Conservation (phyloP, 2,113 vertebrate genomes). For the Phrynosoma blainvillii region DNA sequence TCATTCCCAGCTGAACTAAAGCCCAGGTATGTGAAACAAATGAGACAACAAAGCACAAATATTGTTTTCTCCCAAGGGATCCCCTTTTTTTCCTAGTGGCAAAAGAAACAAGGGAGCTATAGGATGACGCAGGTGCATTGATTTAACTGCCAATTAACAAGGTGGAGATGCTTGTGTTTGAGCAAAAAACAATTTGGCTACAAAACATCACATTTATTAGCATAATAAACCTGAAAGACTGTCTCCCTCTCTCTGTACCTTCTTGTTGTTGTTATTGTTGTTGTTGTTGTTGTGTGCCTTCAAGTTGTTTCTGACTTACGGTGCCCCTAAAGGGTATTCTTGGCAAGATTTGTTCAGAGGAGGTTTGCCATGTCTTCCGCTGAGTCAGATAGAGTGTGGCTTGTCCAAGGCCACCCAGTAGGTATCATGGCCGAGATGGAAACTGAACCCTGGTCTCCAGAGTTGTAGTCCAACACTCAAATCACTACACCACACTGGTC, state of each 20-base stretch:
- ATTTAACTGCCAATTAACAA: constrained; percentile 21
- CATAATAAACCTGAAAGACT: not conserved
- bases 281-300: too few species aligned
- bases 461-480: too few species aligned
- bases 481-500: too few species aligned
- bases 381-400: too few species aligned
- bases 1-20: not conserved
- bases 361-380: too few species aligned
- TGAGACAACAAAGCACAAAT: not conserved
- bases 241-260: not conserved
- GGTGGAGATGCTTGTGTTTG: not conserved
- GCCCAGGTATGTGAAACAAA: not conserved
- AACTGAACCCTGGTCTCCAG: too few species aligned
- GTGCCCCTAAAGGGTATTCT: too few species aligned
- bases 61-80: constrained; percentile 5
- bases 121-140: not conserved
- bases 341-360: too few species aligned
- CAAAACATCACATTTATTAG: not conserved
- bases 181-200: not conserved
- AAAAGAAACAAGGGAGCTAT: not conserved
- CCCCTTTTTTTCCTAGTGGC: not conserved
- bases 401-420: too few species aligned
- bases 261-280: too few species aligned
- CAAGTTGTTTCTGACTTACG: too few species aligned
- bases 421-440: too few species aligned